A percentile compares a stretch with the other conserved stretches of the same genome.
Conservation (phyloP, 1,140 invertebrate species). For the Cydia pomonella region DNA sequence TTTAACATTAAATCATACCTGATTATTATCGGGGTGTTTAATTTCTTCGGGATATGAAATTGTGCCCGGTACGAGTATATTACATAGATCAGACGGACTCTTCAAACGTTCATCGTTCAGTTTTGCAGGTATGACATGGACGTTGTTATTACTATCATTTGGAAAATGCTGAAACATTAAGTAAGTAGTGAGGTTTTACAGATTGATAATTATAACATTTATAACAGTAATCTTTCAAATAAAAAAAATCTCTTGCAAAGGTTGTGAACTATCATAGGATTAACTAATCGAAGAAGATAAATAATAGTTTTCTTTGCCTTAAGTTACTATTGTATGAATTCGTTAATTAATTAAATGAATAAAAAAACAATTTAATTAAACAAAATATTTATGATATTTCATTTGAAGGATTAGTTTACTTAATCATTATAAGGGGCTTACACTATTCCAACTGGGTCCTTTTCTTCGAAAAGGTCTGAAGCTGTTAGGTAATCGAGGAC, state of each 20-base stretch:
- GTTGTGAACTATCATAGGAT: too few relatives aligned
- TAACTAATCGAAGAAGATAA: too few relatives aligned
- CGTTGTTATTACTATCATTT: conserved; percentile 13
- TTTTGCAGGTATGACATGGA: background rate
- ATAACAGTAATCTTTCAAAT: too few relatives aligned
- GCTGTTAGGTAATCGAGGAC: conserved; percentile 51
- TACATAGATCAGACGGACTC: background rate
- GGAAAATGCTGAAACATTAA: background rate
- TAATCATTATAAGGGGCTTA: background rate
- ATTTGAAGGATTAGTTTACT: too few relatives aligned
- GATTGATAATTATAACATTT: too few relatives aligned
- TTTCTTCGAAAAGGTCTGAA: conserved; percentile 55
- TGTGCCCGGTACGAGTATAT: background rate
- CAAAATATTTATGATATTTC: too few relatives aligned
- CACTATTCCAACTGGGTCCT: conserved; percentile 11
- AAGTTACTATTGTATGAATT: too few relatives aligned
- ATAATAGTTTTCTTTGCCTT: too few relatives aligned
- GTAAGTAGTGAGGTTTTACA: too few relatives aligned
- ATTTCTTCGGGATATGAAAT: background rate
- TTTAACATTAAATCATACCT: background rate
- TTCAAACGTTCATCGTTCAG: background rate
- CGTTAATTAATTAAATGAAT: too few relatives aligned
- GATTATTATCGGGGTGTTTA: background rate
- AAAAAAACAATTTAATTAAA: too few relatives aligned
- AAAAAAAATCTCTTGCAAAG: too few relatives aligned